These are phyloP conservation scores for Napeogenes sylphis DNA, from an alignment of 2,888 invertebrate species.

Conservation along the genomic window DNA sequence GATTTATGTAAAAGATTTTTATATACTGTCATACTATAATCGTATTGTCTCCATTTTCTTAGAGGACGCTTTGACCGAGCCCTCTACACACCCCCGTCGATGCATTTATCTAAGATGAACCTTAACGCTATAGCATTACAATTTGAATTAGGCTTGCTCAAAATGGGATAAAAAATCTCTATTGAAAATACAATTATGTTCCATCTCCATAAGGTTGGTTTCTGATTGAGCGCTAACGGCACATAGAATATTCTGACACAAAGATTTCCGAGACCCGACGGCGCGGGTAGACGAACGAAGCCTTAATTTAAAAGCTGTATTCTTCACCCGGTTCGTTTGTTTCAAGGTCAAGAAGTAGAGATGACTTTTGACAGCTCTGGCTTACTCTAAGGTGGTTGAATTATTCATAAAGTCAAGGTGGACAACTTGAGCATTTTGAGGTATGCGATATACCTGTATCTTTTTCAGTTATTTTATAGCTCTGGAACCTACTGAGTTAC, in stretches of 20 bases:
- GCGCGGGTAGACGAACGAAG: conserved; percentile 57
- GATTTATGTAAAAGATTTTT: conserved; percentile 18
- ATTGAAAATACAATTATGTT: not conserved
- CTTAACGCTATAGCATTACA: conserved; percentile 18
- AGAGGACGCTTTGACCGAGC: conserved; percentile 66
- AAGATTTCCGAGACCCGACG: conserved; percentile 53
- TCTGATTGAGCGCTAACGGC: not conserved
- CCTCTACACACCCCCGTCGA: conserved; percentile 58
- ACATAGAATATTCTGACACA: conserved; percentile 36
- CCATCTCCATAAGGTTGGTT: not conserved
- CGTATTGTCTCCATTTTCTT: conserved; percentile 72
- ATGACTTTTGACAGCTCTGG: conserved; percentile 24
- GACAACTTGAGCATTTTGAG: not conserved
- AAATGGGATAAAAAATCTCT: not conserved
- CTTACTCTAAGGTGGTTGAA: not conserved
- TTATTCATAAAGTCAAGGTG: conserved; percentile 4
- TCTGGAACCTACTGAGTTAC: too few relatives aligned
- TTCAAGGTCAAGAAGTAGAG: conserved; percentile 56
- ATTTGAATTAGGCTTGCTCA: conserved; percentile 17
- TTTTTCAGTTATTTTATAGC: too few relatives aligned
- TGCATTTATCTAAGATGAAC: conserved; percentile 24
- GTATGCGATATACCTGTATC: not conserved
- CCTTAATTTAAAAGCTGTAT: conserved; percentile 66
- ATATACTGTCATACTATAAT: conserved; percentile 61
- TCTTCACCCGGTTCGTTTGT: conserved; percentile 47